Evolutionary conservation across 1,140 invertebrate species (phyloP).

Genomic region (Drosophila sproati): DNA sequence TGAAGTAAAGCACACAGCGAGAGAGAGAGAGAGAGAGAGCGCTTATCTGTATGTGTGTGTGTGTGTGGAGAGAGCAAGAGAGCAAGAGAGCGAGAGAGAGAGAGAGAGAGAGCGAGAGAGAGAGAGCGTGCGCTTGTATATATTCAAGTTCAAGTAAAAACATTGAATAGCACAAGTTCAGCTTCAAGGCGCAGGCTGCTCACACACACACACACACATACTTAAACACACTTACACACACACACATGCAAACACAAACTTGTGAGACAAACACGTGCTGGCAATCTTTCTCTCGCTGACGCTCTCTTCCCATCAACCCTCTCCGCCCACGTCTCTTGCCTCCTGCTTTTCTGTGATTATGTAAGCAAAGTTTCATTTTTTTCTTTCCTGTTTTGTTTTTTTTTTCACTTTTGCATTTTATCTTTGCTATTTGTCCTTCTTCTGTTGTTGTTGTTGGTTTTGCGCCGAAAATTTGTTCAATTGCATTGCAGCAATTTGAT

Average conservation of each 20-base stretch:
- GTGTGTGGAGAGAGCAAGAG: constrained; percentile 12
- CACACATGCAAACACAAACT: constrained; percentile 5
- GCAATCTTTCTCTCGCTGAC: constrained; percentile 3
- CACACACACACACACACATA: constrained; percentile 11
- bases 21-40: background rate
- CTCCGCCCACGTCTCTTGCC: constrained; percentile 21
- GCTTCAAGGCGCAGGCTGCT: constrained; percentile 51
- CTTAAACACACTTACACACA: background rate
- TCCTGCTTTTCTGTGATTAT: constrained; percentile 65
- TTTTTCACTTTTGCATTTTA: constrained; percentile 32
- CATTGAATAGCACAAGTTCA: constrained; percentile 79
- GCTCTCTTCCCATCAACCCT: constrained; percentile 4
- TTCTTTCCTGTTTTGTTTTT: constrained; percentile 30
- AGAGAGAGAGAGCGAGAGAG: constrained; percentile 17
- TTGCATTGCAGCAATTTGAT: constrained; percentile 42
- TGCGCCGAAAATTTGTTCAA: constrained; percentile 41
- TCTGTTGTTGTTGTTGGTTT: constrained; percentile 22
- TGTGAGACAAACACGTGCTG: constrained; percentile 48
- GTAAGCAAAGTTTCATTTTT: constrained; percentile 58
- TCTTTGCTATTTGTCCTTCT: constrained; percentile 13
- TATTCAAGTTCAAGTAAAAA: constrained; percentile 81
- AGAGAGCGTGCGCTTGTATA: constrained; percentile 6
- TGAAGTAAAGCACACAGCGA: too few relatives aligned
- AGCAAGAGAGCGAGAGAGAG: constrained; percentile 10
- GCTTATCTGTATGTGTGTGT: constrained; percentile 17